Conservation (phyloP, 2,888 invertebrate species). For the Neria commutata region DNA sequence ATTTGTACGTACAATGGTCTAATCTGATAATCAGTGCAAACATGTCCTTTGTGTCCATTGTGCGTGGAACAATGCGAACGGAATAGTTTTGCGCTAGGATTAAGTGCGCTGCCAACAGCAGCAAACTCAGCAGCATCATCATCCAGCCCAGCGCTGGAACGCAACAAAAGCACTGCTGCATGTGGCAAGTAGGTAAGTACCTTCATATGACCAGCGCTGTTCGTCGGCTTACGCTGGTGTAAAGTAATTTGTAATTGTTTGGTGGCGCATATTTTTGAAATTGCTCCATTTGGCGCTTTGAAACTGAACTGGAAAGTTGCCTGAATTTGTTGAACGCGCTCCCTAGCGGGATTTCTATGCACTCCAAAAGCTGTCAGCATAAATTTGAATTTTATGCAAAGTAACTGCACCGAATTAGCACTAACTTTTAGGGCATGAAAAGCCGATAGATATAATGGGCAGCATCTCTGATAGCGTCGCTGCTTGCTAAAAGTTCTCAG, state of each 20-base stretch:
- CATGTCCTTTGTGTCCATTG: constrained; percentile 61
- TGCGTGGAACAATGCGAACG: constrained; percentile 57
- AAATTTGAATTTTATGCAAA: too few species aligned
- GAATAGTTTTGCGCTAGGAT: constrained; percentile 59
- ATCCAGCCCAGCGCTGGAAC: background rate
- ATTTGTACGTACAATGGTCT: constrained; percentile 61
- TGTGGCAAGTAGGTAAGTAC: background rate
- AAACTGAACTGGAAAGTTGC: too few species aligned
- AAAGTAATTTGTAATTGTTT: constrained; percentile 14
- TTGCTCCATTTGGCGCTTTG: background rate
- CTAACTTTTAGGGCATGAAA: too few species aligned
- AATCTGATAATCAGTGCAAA: constrained; percentile 63
- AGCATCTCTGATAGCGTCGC: too few species aligned
- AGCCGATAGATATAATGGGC: too few species aligned
- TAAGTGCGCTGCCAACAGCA: constrained; percentile 38
- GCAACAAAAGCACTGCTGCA: background rate
- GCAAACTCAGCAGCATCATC: background rate
- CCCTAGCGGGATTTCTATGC: too few species aligned
- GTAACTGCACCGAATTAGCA: too few species aligned
- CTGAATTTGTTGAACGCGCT: too few species aligned
- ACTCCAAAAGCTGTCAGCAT: too few species aligned
- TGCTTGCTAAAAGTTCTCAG: too few species aligned
- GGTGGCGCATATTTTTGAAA: background rate
- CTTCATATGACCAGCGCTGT: too few species aligned
- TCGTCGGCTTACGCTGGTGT: background rate